phyloP scores from a whole-genome alignment of 2,888 invertebrate genomes.

The Drosophila atroscutellata region DNA sequence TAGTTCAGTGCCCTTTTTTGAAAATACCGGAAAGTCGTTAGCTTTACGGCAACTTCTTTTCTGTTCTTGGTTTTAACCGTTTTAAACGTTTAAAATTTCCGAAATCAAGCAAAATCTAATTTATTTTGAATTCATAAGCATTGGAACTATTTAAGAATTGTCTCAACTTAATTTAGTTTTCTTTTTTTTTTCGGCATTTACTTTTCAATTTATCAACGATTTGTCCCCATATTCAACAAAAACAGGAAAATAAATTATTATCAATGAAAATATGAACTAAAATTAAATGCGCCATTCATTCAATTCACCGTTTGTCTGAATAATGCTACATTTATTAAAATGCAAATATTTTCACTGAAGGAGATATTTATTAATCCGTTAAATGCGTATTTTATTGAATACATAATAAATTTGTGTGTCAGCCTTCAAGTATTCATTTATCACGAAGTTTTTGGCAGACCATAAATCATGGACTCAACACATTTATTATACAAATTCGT shows the following conservation, averaged over 20 bases:
- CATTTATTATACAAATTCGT: slow-evolving; percentile 29
- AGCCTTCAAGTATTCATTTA: slow-evolving; percentile 34
- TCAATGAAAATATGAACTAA: not conserved
- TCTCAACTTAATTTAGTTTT: no score
- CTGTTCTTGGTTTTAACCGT: not conserved
- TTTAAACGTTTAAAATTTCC: not conserved
- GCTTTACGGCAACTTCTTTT: not conserved
- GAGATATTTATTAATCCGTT: slow-evolving; percentile 31
- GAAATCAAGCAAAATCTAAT: not conserved
- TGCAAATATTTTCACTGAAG: slow-evolving; percentile 10
- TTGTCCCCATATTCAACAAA: not conserved
- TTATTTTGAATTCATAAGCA: no score
- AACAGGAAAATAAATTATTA: not conserved
- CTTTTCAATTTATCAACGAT: not conserved
- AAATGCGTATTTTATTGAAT: slow-evolving; percentile 39
- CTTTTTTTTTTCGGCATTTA: no score
- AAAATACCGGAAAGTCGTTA: not conserved
- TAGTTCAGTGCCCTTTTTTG: not conserved
- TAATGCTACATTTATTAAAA: slow-evolving; percentile 4
- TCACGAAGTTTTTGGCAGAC: slow-evolving; percentile 32
- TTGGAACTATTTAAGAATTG: no score
- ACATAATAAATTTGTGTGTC: slow-evolving; percentile 32
- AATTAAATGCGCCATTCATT: not conserved
- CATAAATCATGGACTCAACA: slow-evolving; percentile 39
- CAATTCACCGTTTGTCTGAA: not conserved